Evolutionary conservation across 2,888 invertebrate species (phyloP).

Genomic region (Onthophagus sagittarius): DNA sequence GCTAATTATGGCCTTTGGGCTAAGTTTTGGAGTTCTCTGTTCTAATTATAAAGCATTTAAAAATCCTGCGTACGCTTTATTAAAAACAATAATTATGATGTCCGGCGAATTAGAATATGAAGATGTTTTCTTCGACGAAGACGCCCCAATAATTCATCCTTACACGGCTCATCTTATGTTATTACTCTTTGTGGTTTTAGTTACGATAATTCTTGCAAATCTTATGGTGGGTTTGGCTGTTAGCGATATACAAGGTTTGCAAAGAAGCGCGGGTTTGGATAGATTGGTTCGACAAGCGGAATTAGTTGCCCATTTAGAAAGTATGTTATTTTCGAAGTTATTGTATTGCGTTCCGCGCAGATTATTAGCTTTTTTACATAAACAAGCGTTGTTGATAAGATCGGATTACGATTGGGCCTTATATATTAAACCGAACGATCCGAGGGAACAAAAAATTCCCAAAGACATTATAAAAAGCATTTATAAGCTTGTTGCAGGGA

Average conservation of each 20-base stretch:
- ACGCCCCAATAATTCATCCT: conserved; percentile 58
- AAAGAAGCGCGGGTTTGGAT: conserved; percentile 75
- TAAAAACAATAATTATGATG: conserved; percentile 87
- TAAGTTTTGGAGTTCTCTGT: conserved; percentile 79
- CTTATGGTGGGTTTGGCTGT: conserved; percentile 81
- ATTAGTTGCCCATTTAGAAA: conserved; percentile 76
- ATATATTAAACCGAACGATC: conserved; percentile 78
- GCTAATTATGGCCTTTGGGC: conserved; percentile 72
- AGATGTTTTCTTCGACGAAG: conserved; percentile 67
- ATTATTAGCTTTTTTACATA: conserved; percentile 62
- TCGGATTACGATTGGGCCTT: conserved; percentile 70
- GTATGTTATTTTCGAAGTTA: conserved; percentile 75
- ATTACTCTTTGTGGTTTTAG: conserved; percentile 70
- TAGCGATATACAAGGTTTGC: conserved; percentile 78
- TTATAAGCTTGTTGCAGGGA: conserved; percentile 70
- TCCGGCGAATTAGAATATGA: conserved; percentile 83
- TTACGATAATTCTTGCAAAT: conserved; percentile 79
- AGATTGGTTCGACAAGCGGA: conserved; percentile 78
- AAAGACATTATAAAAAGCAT: conserved; percentile 70
- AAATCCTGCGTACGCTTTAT: conserved; percentile 59
- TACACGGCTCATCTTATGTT: conserved; percentile 74
- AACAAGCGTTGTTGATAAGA: conserved; percentile 71
- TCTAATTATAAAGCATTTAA: conserved; percentile 70
- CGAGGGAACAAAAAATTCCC: conserved; percentile 73
- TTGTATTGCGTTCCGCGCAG: conserved; percentile 60